These are phyloP conservation scores for Spea bombifrons DNA, from an alignment of 2,113 vertebrate genomes.

Conservation along the genomic window DNA sequence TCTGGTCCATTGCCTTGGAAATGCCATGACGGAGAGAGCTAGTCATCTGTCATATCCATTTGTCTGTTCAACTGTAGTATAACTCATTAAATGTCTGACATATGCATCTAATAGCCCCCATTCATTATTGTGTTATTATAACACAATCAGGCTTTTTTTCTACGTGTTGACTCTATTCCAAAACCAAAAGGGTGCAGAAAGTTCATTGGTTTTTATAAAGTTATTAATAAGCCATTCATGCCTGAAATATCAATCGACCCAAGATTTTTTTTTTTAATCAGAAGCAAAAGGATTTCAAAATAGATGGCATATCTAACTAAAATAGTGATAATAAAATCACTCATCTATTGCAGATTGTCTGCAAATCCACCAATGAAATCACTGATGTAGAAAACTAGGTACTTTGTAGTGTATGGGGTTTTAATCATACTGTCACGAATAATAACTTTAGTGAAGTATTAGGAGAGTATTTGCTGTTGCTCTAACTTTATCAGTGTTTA, in stretches of 20 bases:
- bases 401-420: too few relatives aligned
- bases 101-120: slow-evolving; percentile 33
- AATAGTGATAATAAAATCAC: neutral
- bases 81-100: slow-evolving; percentile 40
- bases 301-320: neutral
- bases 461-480: too few relatives aligned
- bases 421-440: too few relatives aligned
- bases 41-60: slow-evolving; percentile 22
- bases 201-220: slow-evolving; percentile 1
- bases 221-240: slow-evolving; percentile 7
- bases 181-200: neutral
- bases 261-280: slow-evolving; percentile 15
- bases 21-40: slow-evolving; percentile 34
- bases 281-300: neutral
- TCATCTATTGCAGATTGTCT: neutral
- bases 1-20: slow-evolving; percentile 38
- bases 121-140: slow-evolving; percentile 40
- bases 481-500: too few relatives aligned
- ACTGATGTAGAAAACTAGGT: neutral
- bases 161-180: slow-evolving; percentile 25
- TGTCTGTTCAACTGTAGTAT: slow-evolving; percentile 21
- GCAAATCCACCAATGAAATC: neutral
- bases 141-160: slow-evolving; percentile 24
- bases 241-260: slow-evolving; percentile 6
- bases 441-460: too few relatives aligned